Base-by-base conservation (phyloP, 2,113 vertebrate genomes). In the Copsychus sechellarum region DNA sequence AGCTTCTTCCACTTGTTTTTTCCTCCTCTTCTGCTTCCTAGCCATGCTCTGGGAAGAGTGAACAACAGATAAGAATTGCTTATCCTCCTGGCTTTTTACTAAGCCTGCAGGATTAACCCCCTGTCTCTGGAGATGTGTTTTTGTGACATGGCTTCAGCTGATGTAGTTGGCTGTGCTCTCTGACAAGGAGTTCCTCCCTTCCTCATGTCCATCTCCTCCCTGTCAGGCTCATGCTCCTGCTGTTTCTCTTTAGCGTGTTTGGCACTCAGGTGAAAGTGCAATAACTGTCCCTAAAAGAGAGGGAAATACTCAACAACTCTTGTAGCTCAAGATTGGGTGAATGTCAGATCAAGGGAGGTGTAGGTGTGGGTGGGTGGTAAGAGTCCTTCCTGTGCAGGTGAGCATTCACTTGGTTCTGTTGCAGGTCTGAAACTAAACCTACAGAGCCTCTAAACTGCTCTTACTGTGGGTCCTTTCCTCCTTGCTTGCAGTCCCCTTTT, bases 401-500 rank as follows among this genome's bases (percentile, higher is more conserved):
- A 56, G 3, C 17, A 33, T 54, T 85, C 17, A 7, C 10, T 1
- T 76, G 40, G 21, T 15, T 91, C n/a, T 38, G 23, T 22, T 36
- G 12, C 20, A 90, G 25, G 8, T 28, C 34, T 76, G 43, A 56
- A 85, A 42, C 33, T 47, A 11, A 26, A 60, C 6, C 19, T 15
- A 5, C 8, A 67, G 40, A 50, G 4, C 26, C 45, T 70, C 70
- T 76, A n/a, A 84, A 47, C n/a, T 60, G 31, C 6, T 76, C 2
- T 8, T 25, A 2, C 11, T 43, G 8, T 42, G 29, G 5, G 4
- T 82, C 3, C 14, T 69, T 77, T 3, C 1, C 18, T 64, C 8
- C 9, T 17, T 9, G 1, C 11, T 1, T 69, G 14, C 22, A 14
- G 34, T 5, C 1, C 6, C 15, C 5, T 57, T 48, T 4, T 7